A percentile compares a stretch with the other conserved stretches of the same genome.
Evolutionary conservation across 1,140 invertebrate species (phyloP).

Genomic region (Drosophila navojoa): DNA sequence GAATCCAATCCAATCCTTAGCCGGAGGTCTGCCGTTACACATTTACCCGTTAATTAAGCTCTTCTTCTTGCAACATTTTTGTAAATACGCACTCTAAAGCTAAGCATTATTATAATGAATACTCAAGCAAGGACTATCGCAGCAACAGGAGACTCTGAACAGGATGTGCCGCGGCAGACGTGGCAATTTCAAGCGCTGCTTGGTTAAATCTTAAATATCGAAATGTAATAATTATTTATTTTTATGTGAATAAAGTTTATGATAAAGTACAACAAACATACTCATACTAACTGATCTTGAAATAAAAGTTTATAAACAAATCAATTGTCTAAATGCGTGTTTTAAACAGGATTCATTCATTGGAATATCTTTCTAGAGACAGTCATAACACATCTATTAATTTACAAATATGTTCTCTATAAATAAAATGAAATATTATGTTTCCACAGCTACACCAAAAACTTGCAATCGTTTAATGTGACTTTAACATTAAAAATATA

Average conservation of each 20-base stretch:
- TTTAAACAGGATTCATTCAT: too few species aligned
- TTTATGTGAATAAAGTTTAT: slow-evolving; percentile 80
- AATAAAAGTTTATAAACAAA: too few species aligned
- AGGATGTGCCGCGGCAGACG: slow-evolving; percentile 11
- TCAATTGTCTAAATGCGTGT: too few species aligned
- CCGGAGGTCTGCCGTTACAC: slow-evolving; percentile 39
- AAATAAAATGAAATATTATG: too few species aligned
- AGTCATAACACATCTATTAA: too few species aligned
- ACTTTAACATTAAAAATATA: too few species aligned
- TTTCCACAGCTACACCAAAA: too few species aligned
- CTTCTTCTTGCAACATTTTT: slow-evolving; percentile 68
- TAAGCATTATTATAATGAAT: slow-evolving; percentile 63
- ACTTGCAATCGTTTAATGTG: too few species aligned
- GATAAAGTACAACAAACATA: slow-evolving; percentile 57
- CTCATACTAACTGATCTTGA: too few species aligned
- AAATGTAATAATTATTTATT: slow-evolving; percentile 81
- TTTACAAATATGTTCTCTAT: too few species aligned
- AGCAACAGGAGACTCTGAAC: slow-evolving; percentile 3
- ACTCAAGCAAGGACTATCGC: slow-evolving; percentile 36
- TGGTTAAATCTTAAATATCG: slow-evolving; percentile 48
- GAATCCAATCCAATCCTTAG: slow-evolving; percentile 20
- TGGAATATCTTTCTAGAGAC: too few species aligned
- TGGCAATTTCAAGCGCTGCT: slow-evolving; percentile 38
- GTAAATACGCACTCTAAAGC: slow-evolving; percentile 73
- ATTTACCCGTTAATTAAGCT: slow-evolving; percentile 54